Conservation (phyloP, 2,888 invertebrate genomes). For the Brenthis daphne region DNA sequence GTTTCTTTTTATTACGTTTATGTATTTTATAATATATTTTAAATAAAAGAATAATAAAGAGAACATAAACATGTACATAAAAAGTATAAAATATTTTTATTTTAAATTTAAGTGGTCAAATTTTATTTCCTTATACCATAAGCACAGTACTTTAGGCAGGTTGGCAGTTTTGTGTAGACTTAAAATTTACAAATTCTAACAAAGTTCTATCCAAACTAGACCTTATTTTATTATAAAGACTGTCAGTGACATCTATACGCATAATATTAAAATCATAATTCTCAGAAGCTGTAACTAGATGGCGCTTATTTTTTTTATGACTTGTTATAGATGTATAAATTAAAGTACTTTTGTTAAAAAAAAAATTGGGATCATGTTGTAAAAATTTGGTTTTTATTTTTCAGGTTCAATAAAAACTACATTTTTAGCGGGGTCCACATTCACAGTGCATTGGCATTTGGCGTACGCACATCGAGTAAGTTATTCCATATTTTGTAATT, state of each 20-base stretch:
- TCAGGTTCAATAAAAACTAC: slow-evolving; percentile 91
- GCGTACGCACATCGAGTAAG: slow-evolving; percentile 92
- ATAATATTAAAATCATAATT: slow-evolving; percentile 43
- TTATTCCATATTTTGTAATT: slow-evolving; percentile 41
- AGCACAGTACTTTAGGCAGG: too few relatives aligned
- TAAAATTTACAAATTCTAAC: neutral
- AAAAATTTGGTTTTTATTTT: slow-evolving; percentile 45
- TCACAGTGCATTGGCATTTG: slow-evolving; percentile 96
- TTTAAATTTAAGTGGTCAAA: too few relatives aligned
- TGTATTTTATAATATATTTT: too few relatives aligned
- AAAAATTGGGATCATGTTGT: neutral
- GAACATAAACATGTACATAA: too few relatives aligned
- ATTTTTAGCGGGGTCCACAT: slow-evolving; percentile 89
- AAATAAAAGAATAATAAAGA: too few relatives aligned
- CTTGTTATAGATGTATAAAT: neutral
- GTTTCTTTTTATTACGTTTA: too few relatives aligned
- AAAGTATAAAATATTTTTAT: too few relatives aligned
- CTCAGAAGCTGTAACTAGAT: slow-evolving; percentile 46
- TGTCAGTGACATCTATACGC: slow-evolving; percentile 55
- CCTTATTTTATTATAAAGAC: neutral
- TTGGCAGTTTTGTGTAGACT: neutral
- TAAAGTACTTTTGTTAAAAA: too few relatives aligned
- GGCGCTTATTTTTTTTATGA: slow-evolving; percentile 39
- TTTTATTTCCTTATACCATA: too few relatives aligned
- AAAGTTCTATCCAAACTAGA: neutral